Evolutionary conservation across 2,888 invertebrate species (phyloP).

Genomic region (Eristalinus aeneus): DNA sequence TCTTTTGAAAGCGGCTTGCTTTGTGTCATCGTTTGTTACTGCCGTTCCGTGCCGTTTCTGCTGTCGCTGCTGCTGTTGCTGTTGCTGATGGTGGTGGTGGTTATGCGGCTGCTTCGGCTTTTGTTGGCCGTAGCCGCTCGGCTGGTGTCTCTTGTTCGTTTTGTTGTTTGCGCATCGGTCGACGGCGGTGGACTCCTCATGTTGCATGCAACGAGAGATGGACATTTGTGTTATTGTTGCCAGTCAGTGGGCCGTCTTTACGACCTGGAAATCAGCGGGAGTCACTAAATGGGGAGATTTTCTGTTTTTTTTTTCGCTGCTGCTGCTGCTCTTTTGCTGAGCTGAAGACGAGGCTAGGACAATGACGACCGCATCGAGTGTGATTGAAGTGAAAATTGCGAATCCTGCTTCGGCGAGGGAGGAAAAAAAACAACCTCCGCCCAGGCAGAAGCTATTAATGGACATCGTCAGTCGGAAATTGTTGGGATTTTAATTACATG

Average conservation of each 20-base stretch:
- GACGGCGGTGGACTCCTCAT: constrained; percentile 18
- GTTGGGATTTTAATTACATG: constrained; percentile 52
- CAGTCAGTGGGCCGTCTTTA: constrained; percentile 68
- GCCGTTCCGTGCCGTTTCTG: constrained; percentile 54
- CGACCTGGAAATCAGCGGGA: constrained; percentile 67
- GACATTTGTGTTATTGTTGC: constrained; percentile 32
- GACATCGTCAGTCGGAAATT: constrained; percentile 16
- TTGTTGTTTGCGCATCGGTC: not conserved
- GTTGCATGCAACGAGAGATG: constrained; percentile 52
- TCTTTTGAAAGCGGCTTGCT: constrained; percentile 70
- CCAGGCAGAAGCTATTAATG: constrained; percentile 33
- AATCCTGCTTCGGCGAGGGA: constrained; percentile 16
- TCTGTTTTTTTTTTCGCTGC: not conserved
- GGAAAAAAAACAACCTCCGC: constrained; percentile 37
- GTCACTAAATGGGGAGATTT: constrained; percentile 47
- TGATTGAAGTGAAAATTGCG: constrained; percentile 29
- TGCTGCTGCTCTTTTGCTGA: too few relatives aligned
- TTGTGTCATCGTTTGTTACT: constrained; percentile 69
- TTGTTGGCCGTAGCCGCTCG: not conserved
- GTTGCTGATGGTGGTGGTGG: not conserved
- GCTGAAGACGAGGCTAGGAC: constrained; percentile 23
- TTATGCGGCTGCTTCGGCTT: constrained; percentile 1
- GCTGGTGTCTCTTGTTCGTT: not conserved
- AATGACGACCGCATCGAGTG: constrained; percentile 35
- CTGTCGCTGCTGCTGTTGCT: constrained; percentile 32